These are phyloP conservation scores for Aporophyla lueneburgensis DNA, from an alignment of 2,888 invertebrate species.

Conservation along the genomic window DNA sequence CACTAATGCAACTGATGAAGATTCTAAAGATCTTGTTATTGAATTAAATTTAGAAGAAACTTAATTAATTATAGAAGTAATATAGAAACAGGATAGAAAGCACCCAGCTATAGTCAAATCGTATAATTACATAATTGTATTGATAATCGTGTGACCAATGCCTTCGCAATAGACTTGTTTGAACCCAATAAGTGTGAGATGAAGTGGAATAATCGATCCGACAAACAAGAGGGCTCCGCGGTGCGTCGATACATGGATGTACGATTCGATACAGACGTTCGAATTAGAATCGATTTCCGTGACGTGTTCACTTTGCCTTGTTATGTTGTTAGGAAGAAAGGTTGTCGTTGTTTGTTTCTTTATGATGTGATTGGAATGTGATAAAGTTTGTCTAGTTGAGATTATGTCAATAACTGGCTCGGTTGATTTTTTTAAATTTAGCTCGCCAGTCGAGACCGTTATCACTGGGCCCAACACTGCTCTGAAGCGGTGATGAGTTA, in stretches of 20 bases:
- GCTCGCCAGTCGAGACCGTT: too few relatives aligned
- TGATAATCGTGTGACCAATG: constrained; percentile 60
- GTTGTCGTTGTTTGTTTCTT: constrained; percentile 35
- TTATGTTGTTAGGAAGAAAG: constrained; percentile 60
- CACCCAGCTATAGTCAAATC: constrained; percentile 26
- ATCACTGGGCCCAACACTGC: too few relatives aligned
- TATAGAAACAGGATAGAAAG: background rate
- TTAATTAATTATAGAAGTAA: background rate
- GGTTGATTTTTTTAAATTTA: background rate
- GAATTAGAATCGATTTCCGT: constrained; percentile 80
- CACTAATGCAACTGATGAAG: background rate
- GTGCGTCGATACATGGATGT: constrained; percentile 78
- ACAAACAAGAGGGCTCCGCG: constrained; percentile 87
- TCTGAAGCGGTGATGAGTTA: background rate
- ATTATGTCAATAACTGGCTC: background rate
- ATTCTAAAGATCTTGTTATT: background rate
- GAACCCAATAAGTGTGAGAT: constrained; percentile 87
- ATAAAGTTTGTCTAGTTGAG: background rate
- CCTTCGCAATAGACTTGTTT: constrained; percentile 70
- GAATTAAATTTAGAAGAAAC: background rate
- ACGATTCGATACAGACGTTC: constrained; percentile 77
- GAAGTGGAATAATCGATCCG: constrained; percentile 89
- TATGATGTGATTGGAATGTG: background rate
- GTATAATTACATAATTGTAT: constrained; percentile 56
- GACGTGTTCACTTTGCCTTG: constrained; percentile 72